Percentiles rank a stretch among this genome's conserved stretches.
These are phyloP conservation scores for Sebastes oblongus DNA, from an alignment of 2,797 vertebrate genomes.

Conservation along the genomic window DNA sequence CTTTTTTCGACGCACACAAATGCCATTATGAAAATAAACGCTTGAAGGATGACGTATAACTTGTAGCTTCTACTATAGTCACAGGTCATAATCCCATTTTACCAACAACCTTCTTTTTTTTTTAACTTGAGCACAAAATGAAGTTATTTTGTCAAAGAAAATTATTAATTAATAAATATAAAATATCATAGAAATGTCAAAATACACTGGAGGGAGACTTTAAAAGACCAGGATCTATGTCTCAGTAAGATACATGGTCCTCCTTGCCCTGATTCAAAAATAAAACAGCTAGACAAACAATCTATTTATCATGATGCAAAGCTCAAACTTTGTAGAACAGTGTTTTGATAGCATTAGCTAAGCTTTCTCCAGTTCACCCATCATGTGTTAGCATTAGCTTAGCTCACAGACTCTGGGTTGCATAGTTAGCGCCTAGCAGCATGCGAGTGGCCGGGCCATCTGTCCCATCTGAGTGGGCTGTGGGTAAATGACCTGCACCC, in stretches of 20 bases:
- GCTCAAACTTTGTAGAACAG: not conserved
- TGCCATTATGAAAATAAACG: too few relatives aligned
- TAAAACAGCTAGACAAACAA: too few relatives aligned
- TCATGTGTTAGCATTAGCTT: slow-evolving; percentile 47
- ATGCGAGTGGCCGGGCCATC: slow-evolving; percentile 68
- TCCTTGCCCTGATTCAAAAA: not conserved
- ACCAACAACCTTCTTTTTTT: too few relatives aligned
- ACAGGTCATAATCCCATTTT: too few relatives aligned
- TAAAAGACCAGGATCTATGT: not conserved
- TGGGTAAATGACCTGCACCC: slow-evolving; percentile 78
- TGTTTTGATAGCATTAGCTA: not conserved
- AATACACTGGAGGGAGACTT: too few relatives aligned
- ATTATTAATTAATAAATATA: too few relatives aligned
- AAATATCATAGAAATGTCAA: too few relatives aligned
- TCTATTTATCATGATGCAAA: not conserved
- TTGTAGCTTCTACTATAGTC: too few relatives aligned
- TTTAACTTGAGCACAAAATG: too few relatives aligned
- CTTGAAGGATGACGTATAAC: too few relatives aligned
- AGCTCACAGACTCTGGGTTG: slow-evolving; percentile 43
- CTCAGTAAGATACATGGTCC: not conserved
- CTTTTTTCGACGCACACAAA: too few relatives aligned
- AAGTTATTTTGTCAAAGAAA: too few relatives aligned
- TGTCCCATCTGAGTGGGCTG: slow-evolving; percentile 73
- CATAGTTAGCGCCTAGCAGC: slow-evolving; percentile 62
- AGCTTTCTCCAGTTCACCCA: not conserved